Base-by-base conservation (phyloP, 2,113 vertebrate species). In the Diadophis punctatus region DNA sequence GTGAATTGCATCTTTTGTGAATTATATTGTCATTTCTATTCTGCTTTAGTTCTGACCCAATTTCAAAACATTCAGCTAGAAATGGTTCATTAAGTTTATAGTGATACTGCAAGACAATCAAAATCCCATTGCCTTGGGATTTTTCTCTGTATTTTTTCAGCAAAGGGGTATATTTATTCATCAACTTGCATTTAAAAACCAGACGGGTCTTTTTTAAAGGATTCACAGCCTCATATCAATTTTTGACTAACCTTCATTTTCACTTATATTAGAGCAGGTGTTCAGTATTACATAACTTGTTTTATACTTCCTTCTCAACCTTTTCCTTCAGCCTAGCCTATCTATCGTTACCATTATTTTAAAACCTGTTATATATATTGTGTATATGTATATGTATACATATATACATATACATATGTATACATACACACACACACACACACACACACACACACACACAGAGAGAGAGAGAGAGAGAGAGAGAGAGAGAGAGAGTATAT, bases 31-130 rank as follows among this genome's bases (percentile, higher is more conserved):
- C 93, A 55, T 92, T 90, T 90, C 48, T 86, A 51, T 93, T 43
- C 93, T 88, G 84, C 55, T 88, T 95, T 93, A 87, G 46, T 25
- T 94, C 93, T 94, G 89, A 95, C 89, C 88, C 87, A 92, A 46
- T 92, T 96, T 96, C 94, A 51, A 94, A 96, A 94, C 87, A 46
- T 90, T 34, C 86, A 60, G 8, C 93, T 88, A 48, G 90, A 95
- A 87, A 90, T 92, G 63, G 87, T 94, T 96, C 91, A 49, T 95
- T 95, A 95, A 92, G 94, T 90, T 94, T 93, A 91, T 58, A 18
- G 0, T 90, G 87, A 93, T 91, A 25, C 27, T 92, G 89, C 46
- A 43, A 85, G 43, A 90, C 89, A 89, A 90, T 91, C 89, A 74
- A 55, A 88, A 87, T 95, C 94, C 18, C 91, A 93, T 92, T 63